Percentiles rank a stretch among this genome's conserved stretches.
Evolutionary conservation across 1,140 invertebrate genomes (phyloP).

Genomic region (Drosophila funebris): DNA sequence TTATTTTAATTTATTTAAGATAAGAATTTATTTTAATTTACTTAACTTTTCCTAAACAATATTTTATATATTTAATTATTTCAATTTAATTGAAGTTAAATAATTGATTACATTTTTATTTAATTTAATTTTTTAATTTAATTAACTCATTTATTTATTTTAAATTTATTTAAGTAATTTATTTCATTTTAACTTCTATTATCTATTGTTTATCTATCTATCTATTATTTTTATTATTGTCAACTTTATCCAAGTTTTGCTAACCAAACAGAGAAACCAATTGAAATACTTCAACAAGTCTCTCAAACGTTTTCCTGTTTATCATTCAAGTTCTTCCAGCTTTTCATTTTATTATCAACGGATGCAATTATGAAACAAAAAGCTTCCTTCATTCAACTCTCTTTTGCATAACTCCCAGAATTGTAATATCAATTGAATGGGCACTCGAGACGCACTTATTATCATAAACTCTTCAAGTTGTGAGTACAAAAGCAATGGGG

Average conservation of each 20-base stretch:
- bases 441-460: conserved; percentile 26
- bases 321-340: not conserved
- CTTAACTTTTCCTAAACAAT: no score
- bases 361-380: conserved; percentile 28
- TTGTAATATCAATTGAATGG: conserved; percentile 30
- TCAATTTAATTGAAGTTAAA: no score
- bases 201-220: no score
- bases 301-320: conserved; percentile 17
- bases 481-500: not conserved
- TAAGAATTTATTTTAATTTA: no score
- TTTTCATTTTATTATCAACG: conserved; percentile 5
- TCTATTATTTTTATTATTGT: no score
- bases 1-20: no score
- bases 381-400: conserved; percentile 29
- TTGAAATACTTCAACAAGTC: not conserved
- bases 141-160: no score
- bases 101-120: no score
- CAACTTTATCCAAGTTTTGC: not conserved
- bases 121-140: no score
- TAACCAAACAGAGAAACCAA: not conserved
- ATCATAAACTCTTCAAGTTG: conserved; percentile 23
- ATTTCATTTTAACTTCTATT: no score
- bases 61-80: no score
- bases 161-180: no score
- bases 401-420: conserved; percentile 34